phyloP scores from a whole-genome alignment of 2,113 vertebrate species.

The Fulica atra region DNA sequence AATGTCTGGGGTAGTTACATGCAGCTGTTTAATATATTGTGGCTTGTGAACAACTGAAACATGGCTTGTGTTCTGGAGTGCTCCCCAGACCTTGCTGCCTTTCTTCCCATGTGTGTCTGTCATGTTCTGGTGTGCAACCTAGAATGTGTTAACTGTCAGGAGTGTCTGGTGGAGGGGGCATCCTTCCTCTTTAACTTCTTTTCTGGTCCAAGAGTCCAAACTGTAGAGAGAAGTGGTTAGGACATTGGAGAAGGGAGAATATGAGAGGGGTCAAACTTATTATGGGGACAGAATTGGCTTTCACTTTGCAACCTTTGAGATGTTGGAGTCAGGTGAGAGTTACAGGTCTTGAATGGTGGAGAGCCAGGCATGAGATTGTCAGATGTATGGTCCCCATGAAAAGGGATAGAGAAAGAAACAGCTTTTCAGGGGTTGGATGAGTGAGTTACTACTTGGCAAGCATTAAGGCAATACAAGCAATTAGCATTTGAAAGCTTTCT shows the following conservation, averaged over 20 bases:
- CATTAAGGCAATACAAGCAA: neutral
- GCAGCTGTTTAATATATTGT: neutral
- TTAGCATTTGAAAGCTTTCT: neutral
- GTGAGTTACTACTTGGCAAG: neutral
- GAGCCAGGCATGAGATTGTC: neutral
- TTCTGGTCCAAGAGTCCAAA: neutral
- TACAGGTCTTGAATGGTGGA: neutral
- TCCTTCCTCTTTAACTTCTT: neutral
- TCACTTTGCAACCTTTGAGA: neutral
- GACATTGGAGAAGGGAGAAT: neutral
- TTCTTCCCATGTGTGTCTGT: neutral
- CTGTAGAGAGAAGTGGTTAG: neutral
- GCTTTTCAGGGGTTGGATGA: neutral
- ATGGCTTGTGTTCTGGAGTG: neutral
- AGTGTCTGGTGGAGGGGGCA: neutral
- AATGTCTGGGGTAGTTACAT: neutral
- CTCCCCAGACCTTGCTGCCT: neutral
- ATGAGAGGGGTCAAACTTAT: fast-evolving
- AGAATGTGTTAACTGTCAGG: neutral
- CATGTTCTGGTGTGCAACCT: neutral
- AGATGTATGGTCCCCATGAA: neutral
- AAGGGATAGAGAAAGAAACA: neutral
- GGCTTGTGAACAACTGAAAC: neutral
- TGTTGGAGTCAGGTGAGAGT: neutral
- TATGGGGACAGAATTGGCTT: neutral